phyloP scores from a whole-genome alignment of 2,888 invertebrate species.

The Pelosia muscerda region DNA sequence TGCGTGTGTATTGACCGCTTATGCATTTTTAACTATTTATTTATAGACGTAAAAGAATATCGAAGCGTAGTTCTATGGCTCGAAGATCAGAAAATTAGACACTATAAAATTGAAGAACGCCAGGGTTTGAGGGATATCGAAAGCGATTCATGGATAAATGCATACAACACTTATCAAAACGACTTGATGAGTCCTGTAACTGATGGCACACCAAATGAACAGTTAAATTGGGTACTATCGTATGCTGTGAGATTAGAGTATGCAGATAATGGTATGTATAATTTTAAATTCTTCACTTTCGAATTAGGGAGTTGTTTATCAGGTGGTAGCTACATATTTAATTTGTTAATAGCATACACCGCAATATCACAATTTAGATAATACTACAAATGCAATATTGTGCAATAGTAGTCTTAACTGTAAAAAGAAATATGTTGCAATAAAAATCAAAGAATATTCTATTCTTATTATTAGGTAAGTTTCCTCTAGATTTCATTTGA shows the following conservation, averaged over 20 bases:
- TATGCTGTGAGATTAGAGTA: slow-evolving; percentile 94
- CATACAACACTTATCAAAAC: slow-evolving; percentile 91
- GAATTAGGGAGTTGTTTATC: background rate
- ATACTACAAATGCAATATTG: background rate
- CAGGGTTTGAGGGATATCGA: slow-evolving; percentile 90
- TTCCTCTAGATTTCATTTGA: background rate
- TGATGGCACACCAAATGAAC: slow-evolving; percentile 87
- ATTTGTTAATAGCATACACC: background rate
- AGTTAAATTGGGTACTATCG: slow-evolving; percentile 94
- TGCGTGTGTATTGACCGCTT: background rate
- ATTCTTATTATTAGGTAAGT: background rate
- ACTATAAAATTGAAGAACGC: slow-evolving; percentile 94
- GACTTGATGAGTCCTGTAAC: slow-evolving; percentile 91
- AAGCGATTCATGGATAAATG: slow-evolving; percentile 90
- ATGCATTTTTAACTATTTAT: background rate
- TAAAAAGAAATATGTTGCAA: background rate
- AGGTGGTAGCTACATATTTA: background rate
- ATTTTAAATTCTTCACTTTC: background rate
- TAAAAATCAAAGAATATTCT: background rate
- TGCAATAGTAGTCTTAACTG: background rate
- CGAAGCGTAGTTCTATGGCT: slow-evolving; percentile 95
- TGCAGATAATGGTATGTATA: slow-evolving; percentile 90
- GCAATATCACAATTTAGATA: background rate
- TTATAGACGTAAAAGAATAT: slow-evolving; percentile 92
- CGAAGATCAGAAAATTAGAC: slow-evolving; percentile 97